These are phyloP conservation scores for Dromius quadrimaculatus DNA, from an alignment of 2,888 invertebrate species.

Conservation along the genomic window DNA sequence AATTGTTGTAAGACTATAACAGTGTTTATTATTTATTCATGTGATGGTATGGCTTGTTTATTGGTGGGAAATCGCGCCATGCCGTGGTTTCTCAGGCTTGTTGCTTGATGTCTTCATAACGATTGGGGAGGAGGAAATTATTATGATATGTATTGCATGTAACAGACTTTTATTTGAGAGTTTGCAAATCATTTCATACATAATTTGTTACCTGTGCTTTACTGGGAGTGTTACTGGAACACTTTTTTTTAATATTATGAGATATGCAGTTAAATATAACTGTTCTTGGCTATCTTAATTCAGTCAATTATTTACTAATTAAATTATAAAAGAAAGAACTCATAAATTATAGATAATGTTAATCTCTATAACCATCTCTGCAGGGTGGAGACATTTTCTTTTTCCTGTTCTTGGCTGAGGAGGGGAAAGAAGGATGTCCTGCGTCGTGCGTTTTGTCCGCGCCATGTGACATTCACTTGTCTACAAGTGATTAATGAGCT, in stretches of 20 bases:
- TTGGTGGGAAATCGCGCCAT: constrained; percentile 33
- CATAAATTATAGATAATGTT: too few relatives aligned
- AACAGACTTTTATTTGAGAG: background rate
- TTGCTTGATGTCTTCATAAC: constrained; percentile 15
- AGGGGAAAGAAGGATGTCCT: constrained; percentile 25
- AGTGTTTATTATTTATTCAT: constrained; percentile 36
- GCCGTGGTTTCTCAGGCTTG: constrained; percentile 33
- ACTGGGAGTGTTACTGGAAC: background rate
- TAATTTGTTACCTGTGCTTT: constrained; percentile 8
- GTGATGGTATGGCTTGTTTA: constrained; percentile 23
- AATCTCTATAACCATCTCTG: too few relatives aligned
- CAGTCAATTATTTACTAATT: too few relatives aligned
- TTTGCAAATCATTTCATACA: constrained; percentile 14
- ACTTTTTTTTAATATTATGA: background rate
- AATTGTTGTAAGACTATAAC: constrained; percentile 44
- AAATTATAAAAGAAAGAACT: too few relatives aligned
- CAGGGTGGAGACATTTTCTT: too few relatives aligned
- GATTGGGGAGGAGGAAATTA: constrained; percentile 17
- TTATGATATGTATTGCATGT: constrained; percentile 6
- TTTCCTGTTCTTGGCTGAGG: too few relatives aligned
- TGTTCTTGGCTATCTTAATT: too few relatives aligned
- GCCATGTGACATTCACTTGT: constrained; percentile 63
- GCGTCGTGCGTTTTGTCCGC: constrained; percentile 53
- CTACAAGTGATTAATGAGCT: constrained; percentile 67
- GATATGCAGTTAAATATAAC: too few relatives aligned